These are phyloP conservation scores for Hydrochoerus hydrochaeris DNA, from an alignment of 2,113 vertebrate genomes.

Conservation along the genomic window DNA sequence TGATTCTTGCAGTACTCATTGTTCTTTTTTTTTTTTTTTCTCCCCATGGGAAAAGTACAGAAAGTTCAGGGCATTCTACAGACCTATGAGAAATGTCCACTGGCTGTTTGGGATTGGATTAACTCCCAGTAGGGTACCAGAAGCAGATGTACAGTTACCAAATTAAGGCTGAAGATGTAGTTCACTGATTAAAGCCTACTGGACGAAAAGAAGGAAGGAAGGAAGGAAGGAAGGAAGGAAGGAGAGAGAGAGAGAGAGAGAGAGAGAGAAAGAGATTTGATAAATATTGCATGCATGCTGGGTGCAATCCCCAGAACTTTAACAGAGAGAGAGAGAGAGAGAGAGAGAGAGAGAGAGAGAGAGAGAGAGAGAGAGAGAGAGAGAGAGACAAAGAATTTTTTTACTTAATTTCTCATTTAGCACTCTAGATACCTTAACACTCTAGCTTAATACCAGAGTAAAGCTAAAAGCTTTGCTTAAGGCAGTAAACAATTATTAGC, in stretches of 20 bases:
- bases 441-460: neutral
- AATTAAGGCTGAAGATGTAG: neutral
- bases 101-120: neutral
- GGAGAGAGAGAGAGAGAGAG: too few species aligned
- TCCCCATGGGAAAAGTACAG: neutral
- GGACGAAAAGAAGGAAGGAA: neutral
- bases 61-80: neutral
- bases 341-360: neutral
- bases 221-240: neutral
- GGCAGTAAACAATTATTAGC: neutral
- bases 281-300: neutral
- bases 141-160: neutral
- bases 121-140: neutral
- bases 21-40: constrained; percentile 9
- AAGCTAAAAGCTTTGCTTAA: constrained; percentile 41
- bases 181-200: neutral
- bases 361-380: neutral
- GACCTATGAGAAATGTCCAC: neutral
- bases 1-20: neutral
- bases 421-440: neutral
- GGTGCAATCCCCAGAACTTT: neutral
- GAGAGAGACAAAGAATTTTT: neutral
- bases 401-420: constrained; percentile 26
- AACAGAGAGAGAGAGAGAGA: neutral
- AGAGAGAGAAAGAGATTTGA: neutral